Evolutionary conservation across 37 sponge, comb jelly and placozoan genomes (phyloP).

Genomic region (Beroe forskalii): DNA sequence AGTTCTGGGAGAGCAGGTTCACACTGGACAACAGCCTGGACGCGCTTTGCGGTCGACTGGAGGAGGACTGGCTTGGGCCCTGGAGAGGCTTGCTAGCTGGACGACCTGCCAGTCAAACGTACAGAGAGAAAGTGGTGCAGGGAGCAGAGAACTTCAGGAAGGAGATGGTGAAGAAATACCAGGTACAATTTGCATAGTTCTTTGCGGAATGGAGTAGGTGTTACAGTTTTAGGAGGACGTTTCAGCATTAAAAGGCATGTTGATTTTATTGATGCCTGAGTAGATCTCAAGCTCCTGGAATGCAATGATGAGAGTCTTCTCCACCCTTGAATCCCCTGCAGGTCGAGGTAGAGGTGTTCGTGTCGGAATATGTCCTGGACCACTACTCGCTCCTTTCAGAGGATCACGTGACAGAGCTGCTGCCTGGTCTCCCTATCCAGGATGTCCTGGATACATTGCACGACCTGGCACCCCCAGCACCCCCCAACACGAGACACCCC

Average conservation of each 20-base stretch:
- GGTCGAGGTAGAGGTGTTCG: slow-evolving; percentile 7
- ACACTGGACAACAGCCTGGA: background rate
- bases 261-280: too few species aligned
- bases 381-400: slow-evolving; percentile 21
- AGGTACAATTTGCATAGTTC: too few species aligned
- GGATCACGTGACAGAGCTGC: slow-evolving; percentile 11
- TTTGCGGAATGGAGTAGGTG: background rate
- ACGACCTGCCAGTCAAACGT: background rate
- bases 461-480: background rate
- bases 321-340: too few species aligned
- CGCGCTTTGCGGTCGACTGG: background rate
- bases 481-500: background rate
- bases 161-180: background rate
- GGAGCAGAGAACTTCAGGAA: background rate
- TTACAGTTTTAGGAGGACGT: background rate
- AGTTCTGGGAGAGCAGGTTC: slow-evolving; percentile 58
- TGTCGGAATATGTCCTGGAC: slow-evolving; percentile 26
- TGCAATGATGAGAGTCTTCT: too few species aligned
- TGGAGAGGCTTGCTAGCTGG: slow-evolving; percentile 32
- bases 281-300: too few species aligned
- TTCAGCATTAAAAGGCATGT: too few species aligned
- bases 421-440: background rate
- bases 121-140: background rate
- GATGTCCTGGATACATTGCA: background rate
- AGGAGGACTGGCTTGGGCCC: slow-evolving; percentile 6